phyloP scores from a whole-genome alignment of 1,140 invertebrate genomes.

The Habropoda laboriosa region DNA sequence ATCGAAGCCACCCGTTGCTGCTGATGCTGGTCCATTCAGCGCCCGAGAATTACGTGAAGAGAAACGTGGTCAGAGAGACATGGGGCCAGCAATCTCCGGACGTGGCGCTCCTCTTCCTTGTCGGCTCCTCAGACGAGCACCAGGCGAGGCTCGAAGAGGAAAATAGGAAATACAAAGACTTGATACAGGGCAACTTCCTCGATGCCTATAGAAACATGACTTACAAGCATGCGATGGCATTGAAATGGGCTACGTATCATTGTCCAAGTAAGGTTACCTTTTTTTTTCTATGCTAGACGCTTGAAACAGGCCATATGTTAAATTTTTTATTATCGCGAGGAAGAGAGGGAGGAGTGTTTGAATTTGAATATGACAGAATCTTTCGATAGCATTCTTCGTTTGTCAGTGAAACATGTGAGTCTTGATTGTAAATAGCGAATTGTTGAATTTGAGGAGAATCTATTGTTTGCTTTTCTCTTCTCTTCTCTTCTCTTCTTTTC shows the following conservation, averaged over 20 bases:
- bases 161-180: slow-evolving; percentile 84
- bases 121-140: slow-evolving; percentile 84
- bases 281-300: background rate
- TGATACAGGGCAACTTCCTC: slow-evolving; percentile 90
- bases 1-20: slow-evolving; percentile 80
- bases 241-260: slow-evolving; percentile 90
- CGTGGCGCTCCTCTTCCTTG: slow-evolving; percentile 85
- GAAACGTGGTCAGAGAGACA: slow-evolving; percentile 85
- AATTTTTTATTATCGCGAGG: too few species aligned
- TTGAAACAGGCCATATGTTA: background rate
- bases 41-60: slow-evolving; percentile 84
- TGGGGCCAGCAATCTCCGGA: slow-evolving; percentile 83
- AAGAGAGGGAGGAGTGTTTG: too few species aligned
- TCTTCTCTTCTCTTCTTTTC: too few species aligned
- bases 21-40: slow-evolving; percentile 87
- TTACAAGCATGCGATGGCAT: slow-evolving; percentile 92
- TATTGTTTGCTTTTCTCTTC: too few species aligned
- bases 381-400: background rate
- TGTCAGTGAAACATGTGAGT: too few species aligned
- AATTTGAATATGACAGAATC: background rate
- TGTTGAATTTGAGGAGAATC: too few species aligned
- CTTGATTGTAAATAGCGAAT: too few species aligned
- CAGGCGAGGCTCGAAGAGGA: slow-evolving; percentile 84
- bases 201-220: slow-evolving; percentile 93
- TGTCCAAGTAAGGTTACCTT: slow-evolving; percentile 81